A percentile compares a stretch with the other conserved stretches of the same genome.
phyloP scores from a whole-genome alignment of 2,888 invertebrate genomes.

The Meta bourneti region DNA sequence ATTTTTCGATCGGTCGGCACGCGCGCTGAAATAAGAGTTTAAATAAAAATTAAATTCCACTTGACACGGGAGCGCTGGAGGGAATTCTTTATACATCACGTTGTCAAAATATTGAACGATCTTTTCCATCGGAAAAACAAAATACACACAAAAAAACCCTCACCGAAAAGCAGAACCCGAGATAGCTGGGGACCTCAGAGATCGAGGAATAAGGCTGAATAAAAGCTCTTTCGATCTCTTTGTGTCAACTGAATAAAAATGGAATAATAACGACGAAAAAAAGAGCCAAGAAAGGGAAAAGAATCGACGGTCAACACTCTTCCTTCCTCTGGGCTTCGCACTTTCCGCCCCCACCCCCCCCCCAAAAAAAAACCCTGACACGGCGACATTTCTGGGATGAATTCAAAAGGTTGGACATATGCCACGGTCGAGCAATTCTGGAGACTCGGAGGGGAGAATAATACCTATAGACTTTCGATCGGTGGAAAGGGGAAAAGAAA shows the following conservation, averaged over 20 bases:
- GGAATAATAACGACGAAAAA: constrained; percentile 14
- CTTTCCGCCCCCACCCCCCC: constrained; percentile 24
- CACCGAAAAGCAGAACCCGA: background rate
- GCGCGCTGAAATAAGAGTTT: background rate
- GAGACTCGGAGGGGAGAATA: constrained; percentile 15
- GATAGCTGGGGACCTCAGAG: constrained; percentile 27
- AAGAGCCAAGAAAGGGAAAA: background rate
- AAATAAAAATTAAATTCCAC: background rate
- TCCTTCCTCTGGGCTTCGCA: constrained; percentile 17
- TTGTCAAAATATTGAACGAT: constrained; percentile 51
- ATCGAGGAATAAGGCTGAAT: constrained; percentile 39
- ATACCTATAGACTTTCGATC: constrained; percentile 23
- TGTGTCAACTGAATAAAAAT: constrained; percentile 33
- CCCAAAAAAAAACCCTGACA: constrained; percentile 53
- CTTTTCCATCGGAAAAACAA: constrained; percentile 37
- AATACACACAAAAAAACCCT: background rate
- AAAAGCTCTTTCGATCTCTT: constrained; percentile 51
- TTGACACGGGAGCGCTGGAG: background rate
- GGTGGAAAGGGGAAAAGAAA: constrained; percentile 8
- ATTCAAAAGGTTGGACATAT: constrained; percentile 72
- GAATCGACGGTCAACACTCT: constrained; percentile 25
- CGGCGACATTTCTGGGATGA: constrained; percentile 49
- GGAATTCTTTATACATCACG: constrained; percentile 10
- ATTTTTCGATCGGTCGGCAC: too few relatives aligned
- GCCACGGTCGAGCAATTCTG: constrained; percentile 54